Conservation (phyloP, 2,888 invertebrate species). For the Phymatocera aterrima region DNA sequence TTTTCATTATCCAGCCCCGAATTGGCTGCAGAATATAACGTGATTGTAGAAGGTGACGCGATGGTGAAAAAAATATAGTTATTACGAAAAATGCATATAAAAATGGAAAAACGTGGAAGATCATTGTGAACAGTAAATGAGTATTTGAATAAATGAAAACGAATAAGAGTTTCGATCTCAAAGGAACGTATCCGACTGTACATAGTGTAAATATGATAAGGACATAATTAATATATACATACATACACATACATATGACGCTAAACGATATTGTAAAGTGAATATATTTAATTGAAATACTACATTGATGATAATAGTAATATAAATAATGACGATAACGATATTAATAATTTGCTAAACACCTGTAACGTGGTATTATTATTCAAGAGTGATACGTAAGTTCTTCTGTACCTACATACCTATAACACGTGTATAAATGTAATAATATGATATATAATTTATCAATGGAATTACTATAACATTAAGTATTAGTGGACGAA, state of each 20-base stretch:
- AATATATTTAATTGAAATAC: slow-evolving; percentile 22
- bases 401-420: slow-evolving; percentile 41
- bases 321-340: background rate
- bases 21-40: background rate
- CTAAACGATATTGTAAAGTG: slow-evolving; percentile 37
- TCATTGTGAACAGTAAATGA: background rate
- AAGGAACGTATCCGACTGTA: slow-evolving; percentile 28
- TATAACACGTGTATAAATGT: slow-evolving; percentile 69
- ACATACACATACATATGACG: too few relatives aligned
- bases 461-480: slow-evolving; percentile 66
- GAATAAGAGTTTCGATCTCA: slow-evolving; percentile 39
- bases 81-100: background rate
- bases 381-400: slow-evolving; percentile 9
- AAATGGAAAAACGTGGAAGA: background rate
- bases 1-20: background rate
- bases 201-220: slow-evolving; percentile 41
- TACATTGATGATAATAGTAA: slow-evolving; percentile 16
- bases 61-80: too few relatives aligned
- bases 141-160: background rate
- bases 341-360: background rate
- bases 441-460: slow-evolving; percentile 71
- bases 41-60: too few relatives aligned
- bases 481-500: slow-evolving; percentile 69
- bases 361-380: slow-evolving; percentile 37
- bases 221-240: slow-evolving; percentile 38